Conservation (phyloP, 1,140 invertebrate species). For the Drosophila sulfurigaster region DNA sequence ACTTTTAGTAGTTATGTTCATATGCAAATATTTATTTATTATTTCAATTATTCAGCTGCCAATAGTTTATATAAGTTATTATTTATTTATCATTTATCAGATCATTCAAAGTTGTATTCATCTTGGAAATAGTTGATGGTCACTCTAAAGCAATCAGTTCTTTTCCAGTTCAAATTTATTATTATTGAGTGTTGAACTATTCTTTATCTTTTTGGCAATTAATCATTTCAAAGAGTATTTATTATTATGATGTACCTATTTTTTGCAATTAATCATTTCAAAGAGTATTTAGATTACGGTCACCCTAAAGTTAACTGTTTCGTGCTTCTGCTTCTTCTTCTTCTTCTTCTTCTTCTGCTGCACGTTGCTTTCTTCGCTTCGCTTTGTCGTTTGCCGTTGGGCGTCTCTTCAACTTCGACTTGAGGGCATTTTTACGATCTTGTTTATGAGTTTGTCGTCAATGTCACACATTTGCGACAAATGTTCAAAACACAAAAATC, state of each 20-base stretch:
- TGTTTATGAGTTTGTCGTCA: conserved; percentile 64
- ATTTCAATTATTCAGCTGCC: no score
- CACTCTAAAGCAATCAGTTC: no score
- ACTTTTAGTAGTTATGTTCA: no score
- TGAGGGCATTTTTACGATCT: conserved; percentile 49
- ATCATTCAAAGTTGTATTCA: no score
- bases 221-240: not conserved
- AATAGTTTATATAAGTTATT: no score
- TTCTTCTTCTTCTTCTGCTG: not conserved
- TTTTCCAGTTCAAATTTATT: no score
- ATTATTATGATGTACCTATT: not conserved
- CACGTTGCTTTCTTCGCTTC: not conserved
- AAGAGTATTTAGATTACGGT: not conserved
- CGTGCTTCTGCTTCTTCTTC: not conserved
- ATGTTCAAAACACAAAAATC: conserved; percentile 35
- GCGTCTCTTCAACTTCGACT: conserved; percentile 7
- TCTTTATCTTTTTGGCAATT: not conserved
- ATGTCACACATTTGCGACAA: conserved; percentile 45
- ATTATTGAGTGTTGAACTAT: not conserved
- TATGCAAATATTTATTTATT: no score
- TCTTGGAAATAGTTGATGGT: no score
- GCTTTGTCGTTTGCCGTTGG: conserved; percentile 25
- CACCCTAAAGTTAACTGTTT: not conserved
- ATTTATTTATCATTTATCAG: no score
- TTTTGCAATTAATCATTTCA: not conserved